These are phyloP conservation scores for Hypocryptadius cinnamomeus DNA, from an alignment of 2,113 vertebrate species.

Conservation along the genomic window DNA sequence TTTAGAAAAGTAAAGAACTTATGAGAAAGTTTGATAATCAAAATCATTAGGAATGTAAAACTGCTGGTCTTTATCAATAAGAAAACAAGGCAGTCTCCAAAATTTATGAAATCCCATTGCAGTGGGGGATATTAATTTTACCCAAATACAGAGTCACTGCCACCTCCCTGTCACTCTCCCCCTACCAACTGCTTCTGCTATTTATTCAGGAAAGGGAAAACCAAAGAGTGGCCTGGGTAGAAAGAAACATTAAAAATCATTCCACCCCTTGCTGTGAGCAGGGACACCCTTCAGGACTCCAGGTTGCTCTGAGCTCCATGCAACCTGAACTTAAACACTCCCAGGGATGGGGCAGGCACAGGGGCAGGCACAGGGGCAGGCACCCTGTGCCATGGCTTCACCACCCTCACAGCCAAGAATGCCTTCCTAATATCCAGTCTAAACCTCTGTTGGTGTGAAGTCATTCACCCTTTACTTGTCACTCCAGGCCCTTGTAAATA, in stretches of 20 bases:
- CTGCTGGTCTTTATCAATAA: not conserved
- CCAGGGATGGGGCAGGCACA: not conserved
- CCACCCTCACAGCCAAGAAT: not conserved
- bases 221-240: not conserved
- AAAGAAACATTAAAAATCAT: not conserved
- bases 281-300: not conserved
- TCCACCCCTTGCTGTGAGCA: not conserved
- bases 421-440: not conserved
- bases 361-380: not conserved
- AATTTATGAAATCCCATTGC: not conserved
- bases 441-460: not conserved
- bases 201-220: not conserved
- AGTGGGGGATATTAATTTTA: not conserved
- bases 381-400: not conserved
- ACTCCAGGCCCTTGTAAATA: not conserved
- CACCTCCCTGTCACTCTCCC: not conserved
- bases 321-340: not conserved
- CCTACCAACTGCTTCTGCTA: not conserved
- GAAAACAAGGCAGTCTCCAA: not conserved
- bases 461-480: not conserved
- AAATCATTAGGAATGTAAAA: not conserved
- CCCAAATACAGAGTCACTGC: not conserved
- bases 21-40: not conserved
- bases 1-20: not conserved
- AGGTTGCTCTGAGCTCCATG: not conserved